Evolutionary conservation across 2,888 invertebrate species (phyloP).

Genomic region (Alcis repandata): DNA sequence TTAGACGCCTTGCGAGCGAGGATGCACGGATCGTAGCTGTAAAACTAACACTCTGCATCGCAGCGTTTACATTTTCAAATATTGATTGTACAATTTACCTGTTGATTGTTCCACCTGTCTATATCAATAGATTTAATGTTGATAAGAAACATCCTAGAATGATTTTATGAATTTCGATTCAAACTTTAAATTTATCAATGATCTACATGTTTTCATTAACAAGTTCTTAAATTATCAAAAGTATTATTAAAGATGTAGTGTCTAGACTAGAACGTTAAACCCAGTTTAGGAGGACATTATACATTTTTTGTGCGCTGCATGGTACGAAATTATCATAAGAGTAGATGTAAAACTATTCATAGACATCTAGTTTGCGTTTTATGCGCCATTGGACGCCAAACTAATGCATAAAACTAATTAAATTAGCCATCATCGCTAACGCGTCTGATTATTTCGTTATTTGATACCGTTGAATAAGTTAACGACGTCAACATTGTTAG

Average conservation of each 20-base stretch:
- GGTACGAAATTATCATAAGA: neutral
- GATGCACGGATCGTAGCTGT: slow-evolving; percentile 44
- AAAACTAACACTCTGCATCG: slow-evolving; percentile 26
- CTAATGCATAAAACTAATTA: slow-evolving; percentile 35
- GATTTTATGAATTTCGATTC: slow-evolving; percentile 3
- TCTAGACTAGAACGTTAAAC: slow-evolving; percentile 10
- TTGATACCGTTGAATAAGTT: slow-evolving; percentile 39
- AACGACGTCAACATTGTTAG: slow-evolving; percentile 39
- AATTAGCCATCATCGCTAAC: slow-evolving; percentile 30
- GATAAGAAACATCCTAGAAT: neutral
- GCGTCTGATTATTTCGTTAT: slow-evolving; percentile 43
- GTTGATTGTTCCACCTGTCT: neutral
- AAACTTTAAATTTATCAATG: neutral
- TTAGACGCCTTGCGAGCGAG: slow-evolving; percentile 40
- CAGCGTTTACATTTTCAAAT: slow-evolving; percentile 17
- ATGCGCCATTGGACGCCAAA: slow-evolving; percentile 25
- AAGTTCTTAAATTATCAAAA: neutral
- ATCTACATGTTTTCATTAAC: slow-evolving; percentile 3
- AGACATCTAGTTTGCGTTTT: slow-evolving; percentile 26
- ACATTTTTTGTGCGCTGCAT: neutral
- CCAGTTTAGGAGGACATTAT: slow-evolving; percentile 6
- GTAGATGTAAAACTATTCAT: slow-evolving; percentile 26
- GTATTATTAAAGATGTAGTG: neutral
- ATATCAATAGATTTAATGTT: neutral
- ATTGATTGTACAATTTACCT: neutral